These are phyloP conservation scores for Machimus atricapillus DNA, from an alignment of 2,888 invertebrate species.

Conservation along the genomic window DNA sequence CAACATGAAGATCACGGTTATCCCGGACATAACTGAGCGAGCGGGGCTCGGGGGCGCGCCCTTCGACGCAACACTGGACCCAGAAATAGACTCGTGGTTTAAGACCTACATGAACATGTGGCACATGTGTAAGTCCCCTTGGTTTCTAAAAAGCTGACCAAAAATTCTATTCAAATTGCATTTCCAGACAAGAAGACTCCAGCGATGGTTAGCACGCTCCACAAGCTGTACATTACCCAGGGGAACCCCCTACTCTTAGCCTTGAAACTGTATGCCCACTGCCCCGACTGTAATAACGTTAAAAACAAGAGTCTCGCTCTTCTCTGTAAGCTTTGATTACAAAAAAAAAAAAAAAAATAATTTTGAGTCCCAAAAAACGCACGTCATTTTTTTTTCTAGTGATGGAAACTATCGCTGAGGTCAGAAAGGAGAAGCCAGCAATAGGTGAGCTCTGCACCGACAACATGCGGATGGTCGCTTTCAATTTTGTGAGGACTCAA, in stretches of 20 bases:
- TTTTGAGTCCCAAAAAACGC: neutral
- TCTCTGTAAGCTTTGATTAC: slow-evolving; percentile 50
- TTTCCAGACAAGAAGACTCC: slow-evolving; percentile 54
- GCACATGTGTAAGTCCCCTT: slow-evolving; percentile 54
- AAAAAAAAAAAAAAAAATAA: too few species aligned
- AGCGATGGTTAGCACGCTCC: slow-evolving; percentile 53
- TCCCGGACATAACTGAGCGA: slow-evolving; percentile 58
- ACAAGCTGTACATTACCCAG: slow-evolving; percentile 51
- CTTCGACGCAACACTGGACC: slow-evolving; percentile 56
- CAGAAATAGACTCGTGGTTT: slow-evolving; percentile 55
- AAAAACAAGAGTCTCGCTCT: slow-evolving; percentile 58
- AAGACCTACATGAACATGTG: slow-evolving; percentile 55
- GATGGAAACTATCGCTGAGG: slow-evolving; percentile 68
- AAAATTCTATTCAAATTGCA: neutral
- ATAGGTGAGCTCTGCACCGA: slow-evolving; percentile 62
- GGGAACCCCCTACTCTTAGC: slow-evolving; percentile 57
- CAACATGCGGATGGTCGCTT: slow-evolving; percentile 74
- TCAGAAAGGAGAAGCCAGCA: slow-evolving; percentile 62
- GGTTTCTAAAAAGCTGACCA: too few species aligned
- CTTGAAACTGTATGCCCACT: slow-evolving; percentile 59
- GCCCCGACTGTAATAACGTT: slow-evolving; percentile 59
- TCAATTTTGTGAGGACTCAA: slow-evolving; percentile 74
- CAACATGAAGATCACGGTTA: slow-evolving; percentile 58
- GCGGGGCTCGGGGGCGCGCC: slow-evolving; percentile 59
- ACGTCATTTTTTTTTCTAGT: slow-evolving; percentile 56